Base-by-base conservation (phyloP, 2,797 vertebrate genomes). In the Myotis findleyi region DNA sequence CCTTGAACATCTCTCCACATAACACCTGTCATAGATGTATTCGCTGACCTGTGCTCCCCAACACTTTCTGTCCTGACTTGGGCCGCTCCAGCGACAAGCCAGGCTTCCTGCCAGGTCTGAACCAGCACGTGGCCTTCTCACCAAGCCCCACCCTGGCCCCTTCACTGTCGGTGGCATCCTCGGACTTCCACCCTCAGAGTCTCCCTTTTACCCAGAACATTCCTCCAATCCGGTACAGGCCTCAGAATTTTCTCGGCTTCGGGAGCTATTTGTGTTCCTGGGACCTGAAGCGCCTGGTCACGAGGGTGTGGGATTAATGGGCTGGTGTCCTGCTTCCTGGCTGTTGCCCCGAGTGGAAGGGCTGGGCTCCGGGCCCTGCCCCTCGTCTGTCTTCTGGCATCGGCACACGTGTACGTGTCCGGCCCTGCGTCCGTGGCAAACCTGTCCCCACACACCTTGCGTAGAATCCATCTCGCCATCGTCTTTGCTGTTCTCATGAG, bases 221-320 rank as follows among this genome's bases (percentile, higher is more conserved):
- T 53, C 68, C 59, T 66, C 76, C 41, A 49, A 10, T 51, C 73
- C 23, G 57, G 2, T 62, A 16, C 51, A 66, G 85, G 47, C 57
- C 73, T 80, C 14, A 30, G 66, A 17, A 49, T 84, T 66, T 96
- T 92, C 90, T 71, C 12, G 1, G 90, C 0, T 11, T n/a, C 64
- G 57, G 69, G 49, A 47, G 72, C 85, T 95, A 23, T 97, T 96
- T 97, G 81, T 90, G 68, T 94, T 93, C 38, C 73, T 92, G 94
- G 93, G 91, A 88, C 57, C 38, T 36, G 47, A 85, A 94, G 7
- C 18, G 95, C 94, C 69, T 30, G 59, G 93, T 96, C 96, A 96
- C 87, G 84, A 72, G 91, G 88, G 93, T 76, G 94, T 92, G 93
- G 82, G 75, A 80, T 79, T 79, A 27, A 30, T 0, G 14, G 69